Conservation (phyloP, 2,797 vertebrate genomes). For the Ceyx erithaca region DNA sequence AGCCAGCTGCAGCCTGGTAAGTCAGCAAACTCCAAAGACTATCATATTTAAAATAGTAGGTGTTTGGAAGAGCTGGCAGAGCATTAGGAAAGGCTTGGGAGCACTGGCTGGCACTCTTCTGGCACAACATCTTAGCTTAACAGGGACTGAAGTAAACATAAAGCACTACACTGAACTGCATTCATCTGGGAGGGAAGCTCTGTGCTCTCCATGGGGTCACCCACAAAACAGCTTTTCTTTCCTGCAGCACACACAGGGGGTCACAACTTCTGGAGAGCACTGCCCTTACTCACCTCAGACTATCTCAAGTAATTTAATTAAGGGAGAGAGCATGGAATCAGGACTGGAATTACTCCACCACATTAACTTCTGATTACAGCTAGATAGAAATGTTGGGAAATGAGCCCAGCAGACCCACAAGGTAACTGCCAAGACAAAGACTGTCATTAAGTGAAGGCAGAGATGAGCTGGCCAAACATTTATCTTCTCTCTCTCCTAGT, state of each 20-base stretch:
- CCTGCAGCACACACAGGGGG: background rate
- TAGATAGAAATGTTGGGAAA: constrained; percentile 1
- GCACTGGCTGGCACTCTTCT: background rate
- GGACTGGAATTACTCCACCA: background rate
- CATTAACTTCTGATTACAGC: background rate
- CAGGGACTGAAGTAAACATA: background rate
- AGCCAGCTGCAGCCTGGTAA: background rate
- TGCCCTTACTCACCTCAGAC: background rate
- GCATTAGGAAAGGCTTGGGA: background rate
- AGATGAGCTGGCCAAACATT: background rate
- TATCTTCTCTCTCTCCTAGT: background rate
- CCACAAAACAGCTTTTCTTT: background rate
- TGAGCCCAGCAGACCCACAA: background rate
- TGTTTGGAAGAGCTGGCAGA: background rate
- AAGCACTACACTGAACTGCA: background rate
- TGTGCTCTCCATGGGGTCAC: background rate
- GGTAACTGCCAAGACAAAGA: background rate
- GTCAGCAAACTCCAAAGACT: background rate
- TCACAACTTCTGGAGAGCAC: background rate
- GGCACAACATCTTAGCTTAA: background rate
- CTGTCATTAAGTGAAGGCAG: background rate
- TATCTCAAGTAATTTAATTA: constrained; percentile 24
- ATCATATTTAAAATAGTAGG: background rate
- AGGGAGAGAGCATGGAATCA: background rate
- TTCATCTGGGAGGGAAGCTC: background rate